Evolutionary conservation across 1,140 invertebrate species (phyloP).

Genomic region (Papilio helenus): DNA sequence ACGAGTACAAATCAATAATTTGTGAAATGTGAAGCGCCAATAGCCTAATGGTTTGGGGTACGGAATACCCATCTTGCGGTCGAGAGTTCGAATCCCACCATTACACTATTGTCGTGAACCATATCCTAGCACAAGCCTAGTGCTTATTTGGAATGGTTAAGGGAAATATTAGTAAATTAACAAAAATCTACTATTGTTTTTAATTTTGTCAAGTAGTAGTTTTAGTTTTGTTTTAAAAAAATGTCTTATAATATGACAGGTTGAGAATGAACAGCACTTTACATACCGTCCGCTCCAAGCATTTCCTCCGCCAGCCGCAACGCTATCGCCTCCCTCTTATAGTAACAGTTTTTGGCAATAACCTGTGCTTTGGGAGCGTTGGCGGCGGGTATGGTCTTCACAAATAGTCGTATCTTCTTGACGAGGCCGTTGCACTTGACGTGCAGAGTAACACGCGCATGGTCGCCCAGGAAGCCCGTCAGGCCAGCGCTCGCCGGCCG

Average conservation of each 20-base stretch:
- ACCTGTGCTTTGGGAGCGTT: conserved; percentile 66
- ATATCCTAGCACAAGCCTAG: too few relatives aligned
- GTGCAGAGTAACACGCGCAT: conserved; percentile 52
- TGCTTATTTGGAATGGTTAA: too few relatives aligned
- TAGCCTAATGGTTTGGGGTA: too few relatives aligned
- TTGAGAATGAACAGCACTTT: neutral
- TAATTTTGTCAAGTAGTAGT: too few relatives aligned
- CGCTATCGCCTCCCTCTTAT: conserved; percentile 56
- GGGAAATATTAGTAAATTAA: too few relatives aligned
- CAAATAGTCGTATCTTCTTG: conserved; percentile 57
- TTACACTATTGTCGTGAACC: too few relatives aligned
- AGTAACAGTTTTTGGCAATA: conserved; percentile 57
- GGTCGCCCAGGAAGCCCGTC: conserved; percentile 66
- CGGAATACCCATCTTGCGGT: too few relatives aligned
- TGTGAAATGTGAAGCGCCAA: too few relatives aligned
- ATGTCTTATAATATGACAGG: neutral
- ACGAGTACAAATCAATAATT: conserved; percentile 41
- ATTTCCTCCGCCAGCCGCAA: conserved; percentile 61
- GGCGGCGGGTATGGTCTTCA: conserved; percentile 58
- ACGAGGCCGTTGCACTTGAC: conserved; percentile 43
- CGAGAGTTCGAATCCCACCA: too few relatives aligned
- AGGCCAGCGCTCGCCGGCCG: conserved; percentile 55
- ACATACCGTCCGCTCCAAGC: conserved; percentile 52
- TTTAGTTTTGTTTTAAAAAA: neutral
- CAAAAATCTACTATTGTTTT: too few relatives aligned